Evolutionary conservation across 2,113 vertebrate genomes (phyloP), one percentile per base, ranked within the genome.

Genomic region (Cyanoramphus novaezelandiae): DNA sequence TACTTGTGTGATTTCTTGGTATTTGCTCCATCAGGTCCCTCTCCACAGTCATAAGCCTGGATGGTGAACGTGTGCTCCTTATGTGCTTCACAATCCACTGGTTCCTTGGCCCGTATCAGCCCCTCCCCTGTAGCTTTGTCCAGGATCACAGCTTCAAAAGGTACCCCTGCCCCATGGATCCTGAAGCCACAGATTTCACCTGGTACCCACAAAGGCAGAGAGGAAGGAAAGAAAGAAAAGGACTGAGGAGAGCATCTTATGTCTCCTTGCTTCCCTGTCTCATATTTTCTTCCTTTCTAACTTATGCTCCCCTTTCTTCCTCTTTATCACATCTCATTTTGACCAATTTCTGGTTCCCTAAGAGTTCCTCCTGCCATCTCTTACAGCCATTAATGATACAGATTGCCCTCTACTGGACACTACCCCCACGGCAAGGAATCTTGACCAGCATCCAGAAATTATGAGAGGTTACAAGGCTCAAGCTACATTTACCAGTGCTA

Each of bases 1-100:
- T 65, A 99, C 99, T 99, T 99, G 98, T 99, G 99, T n/a, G 99
- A 99, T 94, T 99, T 99, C 97, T 99, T 99, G 98, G 98, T 99
- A 96, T 99, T 99, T 95, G 98, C 97, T 64, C 99, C 99, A 7
- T 99, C 99, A 0, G 99, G 99, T 47, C 99, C 99, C 97, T 99
- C 99, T 81, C 99, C 99, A 4, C 99, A 99, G 97, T 99, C 99
- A 3, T 99, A 99, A 68, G 99, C 99, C 97, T 99, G 99, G 97
- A 99, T 99, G 95, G 99, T 99, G 94, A 99, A 99, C 25, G 99
- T 99, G 97, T 99, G 99, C 65, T 99, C 99, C 82, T 99, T 98
- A 92, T 99, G 99, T 31, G 99, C 99, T 95, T 99, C 99, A 8
- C 99, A 99, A 94, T 99, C 99, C 98, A 99, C 98, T 0, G 99